A percentile compares a stretch with the other conserved stretches of the same genome.
phyloP scores from a whole-genome alignment of 30 jellyfish, hydroid and myxozoan species.

The Calvadosia cruxmelitensis region DNA sequence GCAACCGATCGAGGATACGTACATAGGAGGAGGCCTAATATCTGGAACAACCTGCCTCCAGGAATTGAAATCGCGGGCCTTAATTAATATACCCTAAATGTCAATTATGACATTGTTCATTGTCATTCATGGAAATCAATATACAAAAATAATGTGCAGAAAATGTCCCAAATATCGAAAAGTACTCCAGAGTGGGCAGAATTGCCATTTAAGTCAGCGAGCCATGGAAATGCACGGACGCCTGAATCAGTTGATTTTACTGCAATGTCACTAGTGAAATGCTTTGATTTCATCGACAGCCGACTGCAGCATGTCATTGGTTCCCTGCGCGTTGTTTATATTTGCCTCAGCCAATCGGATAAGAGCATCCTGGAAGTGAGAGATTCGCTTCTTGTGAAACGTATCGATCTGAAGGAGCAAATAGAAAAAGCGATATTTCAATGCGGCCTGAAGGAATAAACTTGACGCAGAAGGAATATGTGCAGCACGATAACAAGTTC shows the following conservation, averaged over 20 bases:
- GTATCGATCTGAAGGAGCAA: slow-evolving; percentile 34
- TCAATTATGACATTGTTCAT: too few species aligned
- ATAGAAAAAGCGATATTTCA: too few species aligned
- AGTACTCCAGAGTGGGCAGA: slow-evolving; percentile 10
- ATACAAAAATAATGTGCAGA: not conserved
- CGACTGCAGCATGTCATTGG: slow-evolving; percentile 22
- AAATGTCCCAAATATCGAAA: too few species aligned
- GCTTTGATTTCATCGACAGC: slow-evolving; percentile 42
- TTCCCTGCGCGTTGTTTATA: slow-evolving; percentile 26
- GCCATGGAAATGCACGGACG: not conserved
- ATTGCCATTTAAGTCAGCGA: not conserved
- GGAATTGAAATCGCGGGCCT: too few species aligned
- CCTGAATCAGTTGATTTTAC: not conserved
- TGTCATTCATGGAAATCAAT: not conserved
- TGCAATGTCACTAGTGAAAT: not conserved
- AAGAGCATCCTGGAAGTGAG: slow-evolving; percentile 26
- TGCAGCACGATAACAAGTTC: too few species aligned
- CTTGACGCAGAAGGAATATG: too few species aligned
- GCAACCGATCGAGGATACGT: too few species aligned
- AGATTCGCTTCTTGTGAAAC: slow-evolving; percentile 37
- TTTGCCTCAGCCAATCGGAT: slow-evolving; percentile 43
- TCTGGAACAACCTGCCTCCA: too few species aligned
- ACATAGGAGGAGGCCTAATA: too few species aligned
- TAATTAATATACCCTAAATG: too few species aligned
- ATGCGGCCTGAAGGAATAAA: too few species aligned